A percentile compares a stretch with the other conserved stretches of the same genome.
phyloP scores from a whole-genome alignment of 2,113 vertebrate genomes.

The Henicopernis longicauda region DNA sequence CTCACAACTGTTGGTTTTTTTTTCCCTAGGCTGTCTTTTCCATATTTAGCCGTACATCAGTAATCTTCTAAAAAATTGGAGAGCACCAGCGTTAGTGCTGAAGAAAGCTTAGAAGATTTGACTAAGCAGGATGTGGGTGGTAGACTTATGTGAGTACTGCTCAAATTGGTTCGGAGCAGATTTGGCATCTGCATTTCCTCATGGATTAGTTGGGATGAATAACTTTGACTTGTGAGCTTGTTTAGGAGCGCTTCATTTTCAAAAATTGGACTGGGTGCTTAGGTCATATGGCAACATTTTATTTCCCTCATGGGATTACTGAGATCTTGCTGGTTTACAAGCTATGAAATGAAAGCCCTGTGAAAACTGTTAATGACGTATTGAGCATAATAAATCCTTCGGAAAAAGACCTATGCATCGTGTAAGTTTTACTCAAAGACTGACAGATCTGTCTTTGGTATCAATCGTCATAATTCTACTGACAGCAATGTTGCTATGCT shows the following conservation, averaged over 20 bases:
- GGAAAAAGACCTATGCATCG: not conserved
- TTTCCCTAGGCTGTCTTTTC: not conserved
- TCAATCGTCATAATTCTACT: not conserved
- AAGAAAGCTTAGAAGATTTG: slow-evolving; percentile 17
- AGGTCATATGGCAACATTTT: not conserved
- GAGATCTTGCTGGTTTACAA: not conserved
- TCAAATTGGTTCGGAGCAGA: not conserved
- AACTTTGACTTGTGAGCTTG: not conserved
- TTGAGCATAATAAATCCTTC: not conserved
- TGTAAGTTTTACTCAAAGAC: not conserved
- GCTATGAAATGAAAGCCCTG: not conserved
- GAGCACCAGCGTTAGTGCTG: not conserved
- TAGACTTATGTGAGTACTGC: not conserved
- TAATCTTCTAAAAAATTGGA: not conserved
- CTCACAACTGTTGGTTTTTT: not conserved
- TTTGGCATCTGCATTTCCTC: not conserved
- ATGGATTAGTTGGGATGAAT: not conserved
- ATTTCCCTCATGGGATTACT: not conserved
- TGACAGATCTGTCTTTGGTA: not conserved
- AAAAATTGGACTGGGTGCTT: not conserved
- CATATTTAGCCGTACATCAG: not conserved
- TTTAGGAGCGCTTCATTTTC: not conserved
- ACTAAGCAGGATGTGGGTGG: not conserved
- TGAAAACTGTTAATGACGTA: not conserved
- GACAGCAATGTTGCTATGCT: not conserved